Conservation (phyloP, 23 tunicate genomes). For the Corella eumyota region DNA sequence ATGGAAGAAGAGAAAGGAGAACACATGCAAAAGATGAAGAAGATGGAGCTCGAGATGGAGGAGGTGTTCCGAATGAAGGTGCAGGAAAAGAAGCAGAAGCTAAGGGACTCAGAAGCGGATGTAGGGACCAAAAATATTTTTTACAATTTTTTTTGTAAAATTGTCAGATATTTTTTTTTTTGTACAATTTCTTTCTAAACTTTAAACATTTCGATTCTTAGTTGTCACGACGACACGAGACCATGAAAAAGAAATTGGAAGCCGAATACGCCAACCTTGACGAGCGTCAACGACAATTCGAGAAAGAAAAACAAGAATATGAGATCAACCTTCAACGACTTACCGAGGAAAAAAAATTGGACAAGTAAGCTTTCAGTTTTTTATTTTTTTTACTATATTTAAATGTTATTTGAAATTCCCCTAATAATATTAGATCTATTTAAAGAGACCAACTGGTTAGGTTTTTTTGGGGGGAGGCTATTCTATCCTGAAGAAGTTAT, state of each 20-base stretch:
- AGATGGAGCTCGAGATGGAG: conserved; percentile 99
- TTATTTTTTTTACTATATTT: too few species aligned
- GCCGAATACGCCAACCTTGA: conserved; percentile 60
- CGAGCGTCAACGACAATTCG: conserved; percentile 67
- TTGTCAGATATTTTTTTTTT: background rate
- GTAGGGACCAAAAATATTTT: conserved; percentile 37
- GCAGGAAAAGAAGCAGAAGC: conserved; percentile 85
- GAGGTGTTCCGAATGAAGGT: conserved; percentile 96
- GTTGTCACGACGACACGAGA: conserved; percentile 91
- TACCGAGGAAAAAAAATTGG: conserved; percentile 39
- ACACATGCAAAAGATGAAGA: conserved; percentile 98
- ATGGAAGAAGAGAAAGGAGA: conserved; percentile 94
- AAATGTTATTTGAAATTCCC: too few species aligned
- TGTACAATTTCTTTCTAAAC: background rate
- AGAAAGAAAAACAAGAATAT: conserved; percentile 83
- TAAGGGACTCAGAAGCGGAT: conserved; percentile 93
- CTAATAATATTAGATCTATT: too few species aligned
- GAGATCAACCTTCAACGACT: conserved; percentile 27
- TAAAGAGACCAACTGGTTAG: too few species aligned
- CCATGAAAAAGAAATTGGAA: conserved; percentile 95
- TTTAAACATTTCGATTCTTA: conserved; percentile 1
- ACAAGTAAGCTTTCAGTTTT: conserved; percentile 45
- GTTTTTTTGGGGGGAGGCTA: too few species aligned
- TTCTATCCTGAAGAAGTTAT: too few species aligned
- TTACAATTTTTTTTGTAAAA: background rate